phyloP scores from a whole-genome alignment of 2,888 invertebrate genomes.

The Carabus problematicus region DNA sequence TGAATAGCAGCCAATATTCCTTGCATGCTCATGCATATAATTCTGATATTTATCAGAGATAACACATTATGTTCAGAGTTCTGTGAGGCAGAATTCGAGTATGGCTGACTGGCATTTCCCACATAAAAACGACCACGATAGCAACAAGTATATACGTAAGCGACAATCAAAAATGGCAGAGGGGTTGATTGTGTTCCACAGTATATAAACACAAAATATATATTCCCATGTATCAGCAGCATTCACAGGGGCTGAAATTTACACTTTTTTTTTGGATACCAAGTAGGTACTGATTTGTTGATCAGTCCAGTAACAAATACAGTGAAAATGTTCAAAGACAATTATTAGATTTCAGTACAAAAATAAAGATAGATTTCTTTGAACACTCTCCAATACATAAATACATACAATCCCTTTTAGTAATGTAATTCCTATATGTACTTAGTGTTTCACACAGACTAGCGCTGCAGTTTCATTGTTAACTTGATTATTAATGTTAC shows the following conservation, averaged over 20 bases:
- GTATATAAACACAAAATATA: constrained; percentile 27
- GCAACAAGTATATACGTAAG: no score
- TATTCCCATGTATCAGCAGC: constrained; percentile 5
- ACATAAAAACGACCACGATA: neutral
- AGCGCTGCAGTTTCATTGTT: neutral
- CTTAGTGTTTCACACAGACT: no score
- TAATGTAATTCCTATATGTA: no score
- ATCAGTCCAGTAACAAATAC: constrained; percentile 17
- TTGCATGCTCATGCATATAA: neutral
- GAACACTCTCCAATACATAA: constrained; percentile 27
- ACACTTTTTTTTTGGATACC: no score
- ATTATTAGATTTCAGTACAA: no score
- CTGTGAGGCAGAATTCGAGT: constrained; percentile 17
- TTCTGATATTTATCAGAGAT: neutral
- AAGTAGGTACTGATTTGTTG: no score
- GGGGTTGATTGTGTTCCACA: constrained; percentile 33
- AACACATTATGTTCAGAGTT: no score
- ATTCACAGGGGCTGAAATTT: constrained; percentile 27
- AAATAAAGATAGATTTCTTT: no score
- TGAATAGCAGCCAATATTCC: neutral
- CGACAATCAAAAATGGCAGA: neutral
- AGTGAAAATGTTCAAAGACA: constrained; percentile 15
- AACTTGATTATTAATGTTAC: constrained; percentile 16
- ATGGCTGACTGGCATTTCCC: constrained; percentile 21
- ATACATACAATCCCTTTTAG: constrained; percentile 27